Conservation (phyloP, 1,140 invertebrate species). For the Drosophila kanapiae region DNA sequence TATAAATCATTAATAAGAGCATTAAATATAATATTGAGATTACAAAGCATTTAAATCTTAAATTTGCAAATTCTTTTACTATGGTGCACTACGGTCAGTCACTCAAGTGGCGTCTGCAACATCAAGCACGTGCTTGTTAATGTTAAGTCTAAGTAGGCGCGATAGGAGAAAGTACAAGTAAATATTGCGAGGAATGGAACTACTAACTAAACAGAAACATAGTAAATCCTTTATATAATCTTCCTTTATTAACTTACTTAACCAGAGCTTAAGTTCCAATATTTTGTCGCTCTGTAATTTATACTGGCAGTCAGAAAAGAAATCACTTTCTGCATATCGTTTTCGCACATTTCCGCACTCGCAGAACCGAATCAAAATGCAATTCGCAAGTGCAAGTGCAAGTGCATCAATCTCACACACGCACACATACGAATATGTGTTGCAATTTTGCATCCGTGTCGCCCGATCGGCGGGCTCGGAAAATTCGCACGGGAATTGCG, state of each 20-base stretch:
- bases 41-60: not conserved
- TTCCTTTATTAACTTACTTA: too few species aligned
- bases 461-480: slow-evolving; percentile 62
- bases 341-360: slow-evolving; percentile 79
- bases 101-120: too few species aligned
- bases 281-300: not conserved
- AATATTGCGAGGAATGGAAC: too few species aligned
- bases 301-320: slow-evolving; percentile 40
- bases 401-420: slow-evolving; percentile 51
- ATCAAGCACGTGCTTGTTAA: too few species aligned
- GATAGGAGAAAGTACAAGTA: too few species aligned
- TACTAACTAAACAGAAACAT: too few species aligned
- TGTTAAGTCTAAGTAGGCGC: too few species aligned
- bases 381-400: slow-evolving; percentile 73
- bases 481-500: slow-evolving; percentile 49
- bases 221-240: too few species aligned
- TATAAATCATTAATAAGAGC: too few species aligned
- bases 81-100: too few species aligned
- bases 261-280: too few species aligned
- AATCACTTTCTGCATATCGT: slow-evolving; percentile 60
- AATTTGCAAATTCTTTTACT: too few species aligned
- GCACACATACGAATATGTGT: slow-evolving; percentile 23
- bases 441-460: slow-evolving; percentile 74
- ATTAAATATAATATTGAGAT: not conserved
- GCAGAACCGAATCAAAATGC: slow-evolving; percentile 75